Conservation (phyloP, 2,113 vertebrate genomes). For the Syrrhaptes paradoxus region DNA sequence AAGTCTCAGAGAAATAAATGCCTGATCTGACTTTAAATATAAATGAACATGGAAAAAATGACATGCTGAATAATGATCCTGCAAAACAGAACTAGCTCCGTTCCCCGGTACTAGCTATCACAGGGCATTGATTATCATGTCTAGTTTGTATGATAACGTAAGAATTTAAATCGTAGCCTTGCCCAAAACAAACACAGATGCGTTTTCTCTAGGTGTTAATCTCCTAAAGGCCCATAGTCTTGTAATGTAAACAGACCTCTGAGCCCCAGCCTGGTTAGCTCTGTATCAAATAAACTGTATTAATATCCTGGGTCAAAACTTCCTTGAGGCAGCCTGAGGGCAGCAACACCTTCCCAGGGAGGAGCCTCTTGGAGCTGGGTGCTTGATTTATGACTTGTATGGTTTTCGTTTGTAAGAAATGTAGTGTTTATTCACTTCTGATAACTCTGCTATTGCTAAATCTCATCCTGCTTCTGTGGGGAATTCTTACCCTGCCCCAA, state of each 20-base stretch:
- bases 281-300: conserved; percentile 80
- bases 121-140: conserved; percentile 86
- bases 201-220: conserved; percentile 68
- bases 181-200: conserved; percentile 73
- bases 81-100: conserved; percentile 82
- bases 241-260: conserved; percentile 59
- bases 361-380: neutral
- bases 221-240: conserved; percentile 38
- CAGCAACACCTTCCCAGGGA: conserved; percentile 45
- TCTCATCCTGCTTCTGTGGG: neutral
- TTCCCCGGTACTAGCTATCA: conserved; percentile 80
- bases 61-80: conserved; percentile 55
- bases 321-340: conserved; percentile 74
- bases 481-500: neutral
- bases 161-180: conserved; percentile 77
- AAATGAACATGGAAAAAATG: neutral
- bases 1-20: conserved; percentile 22
- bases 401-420: conserved; percentile 39
- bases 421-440: conserved; percentile 21
- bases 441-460: conserved; percentile 2
- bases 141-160: conserved; percentile 83
- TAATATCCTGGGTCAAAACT: conserved; percentile 80
- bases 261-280: conserved; percentile 71
- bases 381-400: conserved; percentile 11
- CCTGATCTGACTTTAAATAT: conserved; percentile 31